phyloP scores from a whole-genome alignment of 2,113 vertebrate species.

The Megaceryle maxima region DNA sequence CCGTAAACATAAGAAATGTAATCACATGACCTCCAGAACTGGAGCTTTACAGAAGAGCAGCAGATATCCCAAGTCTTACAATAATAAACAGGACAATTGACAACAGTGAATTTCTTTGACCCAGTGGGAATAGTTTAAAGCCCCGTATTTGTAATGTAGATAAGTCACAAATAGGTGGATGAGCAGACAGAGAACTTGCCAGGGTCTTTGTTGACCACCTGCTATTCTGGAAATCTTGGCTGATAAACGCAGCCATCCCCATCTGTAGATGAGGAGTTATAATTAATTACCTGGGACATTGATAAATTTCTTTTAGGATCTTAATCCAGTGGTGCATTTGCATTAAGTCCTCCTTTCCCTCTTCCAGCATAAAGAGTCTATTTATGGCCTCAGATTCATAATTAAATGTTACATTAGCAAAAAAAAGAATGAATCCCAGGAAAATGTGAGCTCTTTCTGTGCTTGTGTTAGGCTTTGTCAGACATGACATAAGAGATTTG shows the following conservation, averaged over 20 bases:
- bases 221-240: conserved; percentile 48
- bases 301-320: conserved; percentile 72
- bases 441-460: conserved; percentile 69
- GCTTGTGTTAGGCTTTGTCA: conserved; percentile 47
- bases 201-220: conserved; percentile 56
- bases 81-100: background rate
- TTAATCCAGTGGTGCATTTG: conserved; percentile 63
- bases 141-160: background rate
- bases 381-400: conserved; percentile 64
- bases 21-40: background rate
- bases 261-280: conserved; percentile 64
- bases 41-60: background rate
- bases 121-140: background rate
- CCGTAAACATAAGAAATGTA: background rate
- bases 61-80: background rate
- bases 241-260: conserved; percentile 61
- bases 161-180: background rate
- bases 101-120: background rate
- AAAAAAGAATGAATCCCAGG: conserved; percentile 67
- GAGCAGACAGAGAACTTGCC: conserved; percentile 57
- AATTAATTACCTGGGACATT: conserved; percentile 76
- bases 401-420: conserved; percentile 76
- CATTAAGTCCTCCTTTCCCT: conserved; percentile 13
- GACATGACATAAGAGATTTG: conserved; percentile 67
- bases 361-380: conserved; percentile 39